Base-by-base conservation (phyloP, 2,888 invertebrate species). In the Scelioninae gen. 2 region DNA sequence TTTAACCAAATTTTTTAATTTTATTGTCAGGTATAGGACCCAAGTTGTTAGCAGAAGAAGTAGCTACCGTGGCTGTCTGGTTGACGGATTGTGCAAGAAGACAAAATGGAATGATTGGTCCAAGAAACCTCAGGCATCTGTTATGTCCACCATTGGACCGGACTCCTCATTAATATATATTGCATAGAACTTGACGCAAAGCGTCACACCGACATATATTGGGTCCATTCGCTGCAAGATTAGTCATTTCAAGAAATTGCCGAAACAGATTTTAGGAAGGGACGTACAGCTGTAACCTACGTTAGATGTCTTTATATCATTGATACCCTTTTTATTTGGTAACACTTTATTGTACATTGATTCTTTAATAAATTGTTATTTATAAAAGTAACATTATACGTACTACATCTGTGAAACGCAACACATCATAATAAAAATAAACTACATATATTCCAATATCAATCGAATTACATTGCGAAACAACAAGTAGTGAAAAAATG, bases 31-130 rank as follows among this genome's bases (percentile, higher is more conserved):
- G 86, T 22, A 86, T 86, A 22, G 85, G 85, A 10, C 79, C 82
- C 28, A 80, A 81, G 33, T 76, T 86, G 16, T 58, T 79, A 13
- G 76, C 82, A 0, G 82, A 84, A 31, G 81, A 84, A 76, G 79
- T 86, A 6, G 81, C 83, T 0, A 80, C 74, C 3, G 84, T 86
- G 0, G 83, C 82, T 0, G 77, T 83, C 19, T 86, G 86, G 86
- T 78, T 86, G 80, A 81, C 78, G n/a, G 85, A 86, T 50, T 86
- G 86, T 48, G 87, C 90, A 19, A 87, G 87, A 73, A 85, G 88
- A 2, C 93, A 93, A 69, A 89, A 89, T 0, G 91, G 91, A 0
- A 86, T 91, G 86, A 89, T 92, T 18, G 92, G 92, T 89, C 92
- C 93, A 0, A 88, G 93, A 77, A 92, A 93, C 80, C 88, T 93